These are phyloP conservation scores for Branchipolynoe longqiensis DNA, from an alignment of 2,888 invertebrate genomes.

Conservation along the genomic window DNA sequence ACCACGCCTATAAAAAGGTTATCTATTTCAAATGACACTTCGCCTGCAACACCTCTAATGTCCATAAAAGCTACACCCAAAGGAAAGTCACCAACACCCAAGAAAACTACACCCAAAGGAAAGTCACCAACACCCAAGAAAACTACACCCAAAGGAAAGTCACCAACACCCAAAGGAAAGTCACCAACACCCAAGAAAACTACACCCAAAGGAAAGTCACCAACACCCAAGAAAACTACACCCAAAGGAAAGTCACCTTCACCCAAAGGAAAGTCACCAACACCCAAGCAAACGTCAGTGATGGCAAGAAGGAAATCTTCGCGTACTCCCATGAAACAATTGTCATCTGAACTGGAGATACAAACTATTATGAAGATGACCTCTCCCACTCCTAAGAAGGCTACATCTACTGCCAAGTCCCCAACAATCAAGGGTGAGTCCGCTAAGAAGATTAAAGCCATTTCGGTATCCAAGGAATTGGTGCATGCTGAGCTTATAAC, in stretches of 20 bases:
- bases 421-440: slow-evolving; percentile 49
- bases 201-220: slow-evolving; percentile 48
- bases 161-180: slow-evolving; percentile 32
- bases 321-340: too few relatives aligned
- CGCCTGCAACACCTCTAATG: slow-evolving; percentile 2
- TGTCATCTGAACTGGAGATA: too few relatives aligned
- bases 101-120: not conserved
- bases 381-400: slow-evolving; percentile 30
- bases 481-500: slow-evolving; percentile 17
- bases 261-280: slow-evolving; percentile 30
- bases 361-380: too few relatives aligned
- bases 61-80: slow-evolving; percentile 4
- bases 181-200: slow-evolving; percentile 30
- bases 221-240: slow-evolving; percentile 53
- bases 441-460: too few relatives aligned
- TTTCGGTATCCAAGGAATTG: too few relatives aligned
- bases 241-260: slow-evolving; percentile 62
- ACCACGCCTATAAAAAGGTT: slow-evolving; percentile 46
- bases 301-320: too few relatives aligned
- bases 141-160: slow-evolving; percentile 49
- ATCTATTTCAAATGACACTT: too few relatives aligned
- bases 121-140: slow-evolving; percentile 1
- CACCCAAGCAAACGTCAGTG: too few relatives aligned
- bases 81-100: not conserved
- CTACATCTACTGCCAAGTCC: slow-evolving; percentile 26